Conservation (phyloP, 2,113 vertebrate species). For the Lagenorhynchus albirostris region DNA sequence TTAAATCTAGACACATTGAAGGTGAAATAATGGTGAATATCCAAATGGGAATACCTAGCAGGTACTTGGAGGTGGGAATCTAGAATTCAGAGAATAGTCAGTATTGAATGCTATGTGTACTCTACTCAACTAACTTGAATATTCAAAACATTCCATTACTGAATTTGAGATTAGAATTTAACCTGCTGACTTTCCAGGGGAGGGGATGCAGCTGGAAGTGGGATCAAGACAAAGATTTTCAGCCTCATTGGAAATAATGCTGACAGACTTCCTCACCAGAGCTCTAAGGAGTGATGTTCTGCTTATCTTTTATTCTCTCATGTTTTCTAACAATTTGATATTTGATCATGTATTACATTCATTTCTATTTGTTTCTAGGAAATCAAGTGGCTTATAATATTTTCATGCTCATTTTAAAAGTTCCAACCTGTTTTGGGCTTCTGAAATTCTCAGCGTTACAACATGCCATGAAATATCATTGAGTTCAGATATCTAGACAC, state of each 20-base stretch:
- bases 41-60: not conserved
- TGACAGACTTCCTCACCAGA: not conserved
- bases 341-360: not conserved
- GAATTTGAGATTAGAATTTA: not conserved
- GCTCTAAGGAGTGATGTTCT: not conserved
- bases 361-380: constrained; percentile 9
- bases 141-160: not conserved
- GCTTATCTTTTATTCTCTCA: not conserved
- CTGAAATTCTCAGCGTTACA: constrained; percentile 18
- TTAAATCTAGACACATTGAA: not conserved
- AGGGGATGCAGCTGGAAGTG: not conserved
- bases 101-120: not conserved
- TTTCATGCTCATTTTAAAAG: not conserved
- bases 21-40: not conserved
- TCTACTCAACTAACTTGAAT: not conserved
- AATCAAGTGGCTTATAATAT: not conserved
- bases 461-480: not conserved
- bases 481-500: not conserved
- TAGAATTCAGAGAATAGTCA: not conserved
- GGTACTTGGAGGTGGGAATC: not conserved
- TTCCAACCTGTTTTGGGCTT: not conserved
- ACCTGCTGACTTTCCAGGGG: not conserved
- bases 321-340: not conserved
- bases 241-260: not conserved
- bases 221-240: not conserved